Evolutionary conservation across 23 tunicate genomes (phyloP), one percentile per base, ranked within the genome.

Genomic region (Clavelina lepadiformis): DNA sequence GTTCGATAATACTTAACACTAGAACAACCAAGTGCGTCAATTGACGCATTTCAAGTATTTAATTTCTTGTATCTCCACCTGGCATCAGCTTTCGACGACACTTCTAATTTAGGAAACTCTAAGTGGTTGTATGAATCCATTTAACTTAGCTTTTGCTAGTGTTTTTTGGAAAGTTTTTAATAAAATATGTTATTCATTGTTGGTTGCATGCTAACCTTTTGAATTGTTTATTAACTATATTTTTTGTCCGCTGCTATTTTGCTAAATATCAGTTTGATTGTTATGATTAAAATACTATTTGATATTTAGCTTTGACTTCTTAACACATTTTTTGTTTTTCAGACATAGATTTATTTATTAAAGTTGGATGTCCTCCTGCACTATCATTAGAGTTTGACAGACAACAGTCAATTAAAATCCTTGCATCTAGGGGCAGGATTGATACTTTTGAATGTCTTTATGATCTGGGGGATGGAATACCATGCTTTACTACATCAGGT

Each of bases 361-460:
- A 77, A 58, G 95, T 78, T 33, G 95, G 95, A 18, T 86, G 95
- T 28, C 95, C 95, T 6, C 95, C 95, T 65, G 95, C 73, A 22
- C 38, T 58, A 63, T 55, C 86, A 5, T 56, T 86, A n/a, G 33
- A 36, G 63, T 86, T 86, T 64, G 95, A 86, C 35, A 23, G 35
- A 4, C 55, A 74, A 13, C 70, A 18, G 24, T 53, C 59, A 22
- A 11, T 65, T 15, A 68, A 66, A 53, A 73, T 73, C 3, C 46
- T 82, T 18, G 70, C 58, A 22, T 35, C 46, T 25, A 69, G 91
- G 18, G 91, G 91, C 33, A 61, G 69, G 45, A 61, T 53, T 45
- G 80, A 73, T 31, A 46, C 56, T 38, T 73, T 72, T 65, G 75
- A 73, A 36, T 82, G 91, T 49, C 58, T 63, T 18, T 37, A 29